Evolutionary conservation across 2,888 invertebrate genomes (phyloP).

Genomic region (Frankliniella fusca): DNA sequence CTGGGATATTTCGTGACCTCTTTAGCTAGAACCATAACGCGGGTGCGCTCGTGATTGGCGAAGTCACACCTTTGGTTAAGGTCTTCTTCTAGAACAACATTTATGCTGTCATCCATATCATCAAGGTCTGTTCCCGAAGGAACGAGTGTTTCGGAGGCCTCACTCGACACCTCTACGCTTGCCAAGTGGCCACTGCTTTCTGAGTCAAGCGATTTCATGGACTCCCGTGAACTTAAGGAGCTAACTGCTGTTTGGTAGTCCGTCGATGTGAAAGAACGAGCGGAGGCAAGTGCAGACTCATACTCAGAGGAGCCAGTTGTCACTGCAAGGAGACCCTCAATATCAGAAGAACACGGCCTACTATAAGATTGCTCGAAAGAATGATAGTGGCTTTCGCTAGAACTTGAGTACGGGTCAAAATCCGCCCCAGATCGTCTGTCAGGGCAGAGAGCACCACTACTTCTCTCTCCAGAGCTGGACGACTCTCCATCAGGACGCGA

Average conservation of each 20-base stretch:
- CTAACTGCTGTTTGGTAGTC: slow-evolving; percentile 84
- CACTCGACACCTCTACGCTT: slow-evolving; percentile 80
- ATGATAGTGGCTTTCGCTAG: slow-evolving; percentile 83
- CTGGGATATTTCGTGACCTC: slow-evolving; percentile 39
- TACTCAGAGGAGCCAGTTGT: slow-evolving; percentile 67
- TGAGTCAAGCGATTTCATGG: slow-evolving; percentile 84
- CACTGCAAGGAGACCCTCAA: slow-evolving; percentile 64
- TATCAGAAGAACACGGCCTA: slow-evolving; percentile 80
- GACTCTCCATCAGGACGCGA: slow-evolving; percentile 44
- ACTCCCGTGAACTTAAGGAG: slow-evolving; percentile 82
- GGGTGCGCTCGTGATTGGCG: not conserved
- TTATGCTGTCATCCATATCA: slow-evolving; percentile 62
- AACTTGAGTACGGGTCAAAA: slow-evolving; percentile 77
- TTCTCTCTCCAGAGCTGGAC: slow-evolving; percentile 34
- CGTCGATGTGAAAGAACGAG: slow-evolving; percentile 70
- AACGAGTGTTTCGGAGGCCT: slow-evolving; percentile 85
- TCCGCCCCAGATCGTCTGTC: slow-evolving; percentile 74
- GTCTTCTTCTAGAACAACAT: slow-evolving; percentile 50
- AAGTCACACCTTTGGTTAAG: slow-evolving; percentile 41
- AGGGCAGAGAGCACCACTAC: slow-evolving; percentile 44
- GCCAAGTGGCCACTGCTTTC: slow-evolving; percentile 84
- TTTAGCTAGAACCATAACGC: not conserved
- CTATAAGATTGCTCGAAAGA: slow-evolving; percentile 75
- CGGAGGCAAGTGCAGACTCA: slow-evolving; percentile 76
- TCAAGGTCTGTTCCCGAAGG: slow-evolving; percentile 81